phyloP scores from a whole-genome alignment of 2,797 vertebrate species.

The Falco novaeseelandiae region DNA sequence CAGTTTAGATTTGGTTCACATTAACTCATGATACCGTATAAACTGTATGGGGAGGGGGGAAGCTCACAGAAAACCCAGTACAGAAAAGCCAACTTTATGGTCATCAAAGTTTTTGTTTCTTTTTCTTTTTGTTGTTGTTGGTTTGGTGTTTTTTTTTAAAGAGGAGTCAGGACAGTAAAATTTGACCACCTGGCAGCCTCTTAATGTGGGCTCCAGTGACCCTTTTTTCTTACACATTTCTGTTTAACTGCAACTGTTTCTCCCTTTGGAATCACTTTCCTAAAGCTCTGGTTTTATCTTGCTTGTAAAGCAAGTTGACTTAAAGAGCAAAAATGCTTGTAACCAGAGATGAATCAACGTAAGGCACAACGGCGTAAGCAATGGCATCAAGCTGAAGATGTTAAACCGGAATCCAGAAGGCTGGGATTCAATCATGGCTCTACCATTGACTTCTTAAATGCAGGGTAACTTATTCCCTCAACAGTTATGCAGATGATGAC shows the following conservation, averaged over 20 bases:
- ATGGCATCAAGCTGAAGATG: neutral
- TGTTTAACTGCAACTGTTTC: neutral
- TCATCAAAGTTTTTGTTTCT: neutral
- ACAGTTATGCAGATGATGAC: neutral
- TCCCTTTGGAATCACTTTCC: neutral
- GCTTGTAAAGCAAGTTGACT: neutral
- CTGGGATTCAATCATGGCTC: neutral
- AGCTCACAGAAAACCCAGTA: neutral
- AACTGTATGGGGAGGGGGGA: neutral
- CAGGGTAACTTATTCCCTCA: neutral
- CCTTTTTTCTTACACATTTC: neutral
- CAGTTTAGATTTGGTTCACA: conserved; percentile 40
- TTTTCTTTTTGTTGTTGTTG: no score
- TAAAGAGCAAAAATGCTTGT: neutral
- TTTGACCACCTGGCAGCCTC: neutral
- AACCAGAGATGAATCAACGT: neutral
- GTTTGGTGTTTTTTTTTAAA: neutral
- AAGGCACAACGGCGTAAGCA: neutral
- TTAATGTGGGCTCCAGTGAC: neutral
- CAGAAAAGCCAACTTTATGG: neutral
- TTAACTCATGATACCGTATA: neutral
- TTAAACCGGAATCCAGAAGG: neutral
- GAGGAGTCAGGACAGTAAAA: neutral
- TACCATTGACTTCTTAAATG: neutral
- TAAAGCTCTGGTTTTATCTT: neutral